phyloP scores from a whole-genome alignment of 1,140 invertebrate species.

The Drosophila bifasciata region DNA sequence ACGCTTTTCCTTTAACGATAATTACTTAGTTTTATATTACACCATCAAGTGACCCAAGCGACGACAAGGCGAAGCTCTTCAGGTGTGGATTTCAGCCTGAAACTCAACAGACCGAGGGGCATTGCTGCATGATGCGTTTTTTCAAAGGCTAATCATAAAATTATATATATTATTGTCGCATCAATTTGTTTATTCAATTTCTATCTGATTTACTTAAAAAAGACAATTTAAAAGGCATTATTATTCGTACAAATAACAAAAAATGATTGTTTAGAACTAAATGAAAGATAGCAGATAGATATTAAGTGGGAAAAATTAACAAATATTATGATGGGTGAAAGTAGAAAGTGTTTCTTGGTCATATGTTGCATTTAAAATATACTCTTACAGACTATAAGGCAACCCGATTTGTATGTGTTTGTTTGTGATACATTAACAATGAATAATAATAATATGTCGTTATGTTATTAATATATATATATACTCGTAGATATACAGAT shows the following conservation, averaged over 20 bases:
- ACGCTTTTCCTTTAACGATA: too few relatives aligned
- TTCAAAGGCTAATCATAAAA: too few relatives aligned
- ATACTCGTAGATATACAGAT: slow-evolving; percentile 50
- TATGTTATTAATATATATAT: slow-evolving; percentile 53
- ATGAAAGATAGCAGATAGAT: slow-evolving; percentile 57
- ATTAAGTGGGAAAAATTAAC: slow-evolving; percentile 13
- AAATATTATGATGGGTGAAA: slow-evolving; percentile 25
- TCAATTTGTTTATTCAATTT: slow-evolving; percentile 76
- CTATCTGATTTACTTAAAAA: slow-evolving; percentile 66
- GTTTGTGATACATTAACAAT: slow-evolving; percentile 55
- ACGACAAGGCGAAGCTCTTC: too few relatives aligned
- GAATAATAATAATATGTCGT: slow-evolving; percentile 24
- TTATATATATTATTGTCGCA: slow-evolving; percentile 50
- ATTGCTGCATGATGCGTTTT: too few relatives aligned
- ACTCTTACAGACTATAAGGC: slow-evolving; percentile 74
- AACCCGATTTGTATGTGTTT: slow-evolving; percentile 59
- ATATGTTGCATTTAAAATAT: slow-evolving; percentile 56
- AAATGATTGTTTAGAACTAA: slow-evolving; percentile 57
- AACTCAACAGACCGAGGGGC: too few relatives aligned
- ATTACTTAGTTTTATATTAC: too few relatives aligned
- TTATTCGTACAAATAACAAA: slow-evolving; percentile 58
- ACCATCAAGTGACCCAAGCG: too few relatives aligned
- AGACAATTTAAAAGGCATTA: slow-evolving; percentile 59
- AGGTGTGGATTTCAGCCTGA: too few relatives aligned
- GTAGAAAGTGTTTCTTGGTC: slow-evolving; percentile 31